phyloP scores from a whole-genome alignment of 2,888 invertebrate species.

The Laothoe populi region DNA sequence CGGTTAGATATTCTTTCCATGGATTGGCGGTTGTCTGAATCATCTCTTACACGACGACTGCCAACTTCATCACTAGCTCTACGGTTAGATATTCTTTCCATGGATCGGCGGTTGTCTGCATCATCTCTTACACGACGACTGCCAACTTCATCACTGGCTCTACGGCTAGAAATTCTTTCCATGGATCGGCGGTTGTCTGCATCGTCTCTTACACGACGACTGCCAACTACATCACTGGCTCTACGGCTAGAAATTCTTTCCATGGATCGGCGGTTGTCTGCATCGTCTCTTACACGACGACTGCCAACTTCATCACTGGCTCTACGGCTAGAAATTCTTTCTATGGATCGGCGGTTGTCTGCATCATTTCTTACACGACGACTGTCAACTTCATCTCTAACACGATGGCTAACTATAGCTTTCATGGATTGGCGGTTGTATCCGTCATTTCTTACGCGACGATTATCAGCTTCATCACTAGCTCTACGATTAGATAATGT shows the following conservation, averaged over 20 bases:
- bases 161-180: neutral
- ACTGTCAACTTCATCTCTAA: neutral
- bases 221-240: neutral
- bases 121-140: too few species aligned
- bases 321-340: neutral
- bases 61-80: neutral
- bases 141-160: neutral
- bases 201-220: neutral
- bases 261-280: neutral
- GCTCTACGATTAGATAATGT: neutral
- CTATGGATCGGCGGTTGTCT: neutral
- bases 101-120: too few species aligned
- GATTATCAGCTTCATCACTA: neutral
- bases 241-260: neutral
- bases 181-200: neutral
- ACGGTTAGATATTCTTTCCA: neutral
- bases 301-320: neutral
- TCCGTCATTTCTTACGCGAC: neutral
- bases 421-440: slow-evolving; percentile 1
- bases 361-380: too few species aligned
- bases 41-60: neutral
- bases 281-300: too few species aligned
- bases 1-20: slow-evolving; percentile 1
- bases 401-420: neutral
- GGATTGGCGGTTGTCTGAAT: neutral